These are phyloP conservation scores for Sericinus montela DNA, from an alignment of 2,888 invertebrate genomes.

Conservation along the genomic window DNA sequence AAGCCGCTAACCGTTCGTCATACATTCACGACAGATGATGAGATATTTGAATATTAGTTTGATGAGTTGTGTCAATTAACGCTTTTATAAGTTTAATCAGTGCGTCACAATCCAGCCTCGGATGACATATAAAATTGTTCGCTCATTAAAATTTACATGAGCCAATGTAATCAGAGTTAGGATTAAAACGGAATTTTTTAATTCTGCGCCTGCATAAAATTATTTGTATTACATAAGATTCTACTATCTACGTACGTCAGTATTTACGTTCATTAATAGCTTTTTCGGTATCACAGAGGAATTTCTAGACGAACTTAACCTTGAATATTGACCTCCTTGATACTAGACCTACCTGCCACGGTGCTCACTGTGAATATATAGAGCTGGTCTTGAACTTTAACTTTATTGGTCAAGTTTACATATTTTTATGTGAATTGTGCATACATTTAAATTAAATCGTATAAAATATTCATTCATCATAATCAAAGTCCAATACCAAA, in stretches of 20 bases:
- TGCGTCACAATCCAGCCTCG: neutral
- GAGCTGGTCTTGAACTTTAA: slow-evolving; percentile 14
- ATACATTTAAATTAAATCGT: too few relatives aligned
- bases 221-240: too few relatives aligned
- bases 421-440: too few relatives aligned
- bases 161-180: neutral
- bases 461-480: too few relatives aligned
- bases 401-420: slow-evolving; percentile 17
- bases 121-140: slow-evolving; percentile 7
- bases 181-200: too few relatives aligned
- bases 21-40: slow-evolving; percentile 13
- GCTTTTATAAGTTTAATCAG: neutral
- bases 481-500: too few relatives aligned
- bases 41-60: neutral
- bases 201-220: too few relatives aligned
- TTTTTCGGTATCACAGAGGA: too few relatives aligned
- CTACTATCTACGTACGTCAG: too few relatives aligned
- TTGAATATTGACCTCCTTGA: slow-evolving; percentile 11
- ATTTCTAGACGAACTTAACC: neutral
- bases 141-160: neutral
- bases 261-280: too few relatives aligned
- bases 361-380: neutral
- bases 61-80: neutral
- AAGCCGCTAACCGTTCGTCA: slow-evolving; percentile 1
- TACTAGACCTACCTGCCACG: slow-evolving; percentile 1